Base-by-base conservation (phyloP, 2,888 invertebrate genomes). In the Micoletzkya japonica region DNA sequence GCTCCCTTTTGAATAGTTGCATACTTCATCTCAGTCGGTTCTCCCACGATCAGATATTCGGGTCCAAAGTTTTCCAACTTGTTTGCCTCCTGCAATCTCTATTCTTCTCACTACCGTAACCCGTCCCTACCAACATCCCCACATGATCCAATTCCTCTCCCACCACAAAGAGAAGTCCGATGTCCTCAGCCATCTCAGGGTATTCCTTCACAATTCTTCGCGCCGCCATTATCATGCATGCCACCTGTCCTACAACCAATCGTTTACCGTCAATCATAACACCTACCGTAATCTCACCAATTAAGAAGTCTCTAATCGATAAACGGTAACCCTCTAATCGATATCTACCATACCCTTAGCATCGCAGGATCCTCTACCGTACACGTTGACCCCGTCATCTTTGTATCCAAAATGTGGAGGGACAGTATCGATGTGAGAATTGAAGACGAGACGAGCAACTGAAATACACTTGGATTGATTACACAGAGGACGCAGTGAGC, bases 381-480 rank as follows among this genome's bases (percentile, higher is more conserved):
- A 80, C 34, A 83, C 78, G 57, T 77, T 77, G 50, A 71, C 72
- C 10, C 73, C 77, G n/a, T 76, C 77, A 34, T 74, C 71, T 30
- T 71, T 74, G 28, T 81, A 82, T 20, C 76, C 74, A 67, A 84
- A 76, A 72, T 77, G 84, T 17, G 84, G 84, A 6, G 84, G 84
- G 14, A 84, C 84, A 2, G 84, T 84, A 73, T 84, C 84, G 70
- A 84, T 56, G 73, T 84, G 84, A 26, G 81, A 79, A 73, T 84
- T 84, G 68, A 82, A 75, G 52, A 83, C 71, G 58, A 84, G 64
- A 64, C 74, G 74, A 39, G 77, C 74, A 34, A 70, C 79, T 79
- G 67, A 60, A 76, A 73, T 17, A n/a, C 17, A 37, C 17, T 14
- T 39, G n/a, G n/a, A n/a, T n/a, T n/a, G n/a, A n/a, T n/a, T n/a